phyloP scores from a whole-genome alignment of 1,140 invertebrate genomes.

The Leptinotarsa lineolata region DNA sequence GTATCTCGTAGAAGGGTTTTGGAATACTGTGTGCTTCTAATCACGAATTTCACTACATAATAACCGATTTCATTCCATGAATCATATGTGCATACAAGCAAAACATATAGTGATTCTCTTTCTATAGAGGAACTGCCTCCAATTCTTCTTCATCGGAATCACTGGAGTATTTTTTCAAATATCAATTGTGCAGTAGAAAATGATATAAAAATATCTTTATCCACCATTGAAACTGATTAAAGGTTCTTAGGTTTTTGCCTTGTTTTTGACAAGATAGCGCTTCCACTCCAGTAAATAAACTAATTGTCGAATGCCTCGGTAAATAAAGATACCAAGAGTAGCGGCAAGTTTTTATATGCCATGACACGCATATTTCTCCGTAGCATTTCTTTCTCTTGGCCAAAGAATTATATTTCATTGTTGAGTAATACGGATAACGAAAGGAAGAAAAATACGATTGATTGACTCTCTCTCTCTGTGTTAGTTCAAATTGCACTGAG shows the following conservation, averaged over 20 bases:
- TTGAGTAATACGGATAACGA: neutral
- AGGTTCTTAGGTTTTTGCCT: conserved; percentile 28
- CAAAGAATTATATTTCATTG: conserved; percentile 9
- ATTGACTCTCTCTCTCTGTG: too few relatives aligned
- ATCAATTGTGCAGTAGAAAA: neutral
- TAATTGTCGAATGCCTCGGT: conserved; percentile 28
- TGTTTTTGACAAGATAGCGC: conserved; percentile 23
- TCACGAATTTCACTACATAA: too few relatives aligned
- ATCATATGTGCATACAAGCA: too few relatives aligned
- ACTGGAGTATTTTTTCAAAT: too few relatives aligned
- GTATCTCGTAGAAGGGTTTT: too few relatives aligned
- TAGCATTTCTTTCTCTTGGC: conserved; percentile 1
- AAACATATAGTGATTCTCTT: too few relatives aligned
- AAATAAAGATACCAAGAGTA: conserved; percentile 26
- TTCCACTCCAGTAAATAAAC: conserved; percentile 27
- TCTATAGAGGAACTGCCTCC: too few relatives aligned
- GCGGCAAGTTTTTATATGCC: conserved; percentile 16
- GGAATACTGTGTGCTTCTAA: too few relatives aligned
- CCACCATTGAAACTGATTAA: conserved; percentile 24
- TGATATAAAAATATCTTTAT: conserved; percentile 24
- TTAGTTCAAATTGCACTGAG: too few relatives aligned
- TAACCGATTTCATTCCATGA: too few relatives aligned
- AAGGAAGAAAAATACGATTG: conserved; percentile 3
- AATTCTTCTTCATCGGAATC: too few relatives aligned
- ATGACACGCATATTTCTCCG: conserved; percentile 13